Percentiles rank a stretch among this genome's conserved stretches.
Evolutionary conservation across 2,113 vertebrate genomes (phyloP).

Genomic region (Podarcis raffonei): DNA sequence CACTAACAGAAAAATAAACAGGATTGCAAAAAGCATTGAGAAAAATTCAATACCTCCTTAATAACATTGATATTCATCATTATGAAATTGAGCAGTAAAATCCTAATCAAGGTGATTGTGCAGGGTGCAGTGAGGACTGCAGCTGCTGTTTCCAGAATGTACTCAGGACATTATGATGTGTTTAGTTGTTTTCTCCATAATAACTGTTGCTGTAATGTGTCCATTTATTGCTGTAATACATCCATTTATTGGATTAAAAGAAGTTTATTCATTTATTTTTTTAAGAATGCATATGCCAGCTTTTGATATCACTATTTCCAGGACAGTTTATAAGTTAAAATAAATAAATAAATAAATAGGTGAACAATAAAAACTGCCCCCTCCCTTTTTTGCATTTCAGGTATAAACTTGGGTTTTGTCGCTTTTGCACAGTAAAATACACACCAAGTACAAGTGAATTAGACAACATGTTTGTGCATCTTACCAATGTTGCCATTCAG

Average conservation of each 20-base stretch:
- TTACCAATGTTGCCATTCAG: slow-evolving; percentile 98
- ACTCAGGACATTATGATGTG: not conserved
- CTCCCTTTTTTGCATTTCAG: slow-evolving; percentile 69
- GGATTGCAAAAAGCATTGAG: too few relatives aligned
- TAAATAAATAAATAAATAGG: not conserved
- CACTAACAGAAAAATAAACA: too few relatives aligned
- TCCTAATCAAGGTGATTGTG: not conserved
- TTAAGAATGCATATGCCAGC: not conserved
- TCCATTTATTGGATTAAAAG: not conserved
- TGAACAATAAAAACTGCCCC: not conserved
- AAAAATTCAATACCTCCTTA: not conserved
- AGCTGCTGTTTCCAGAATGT: not conserved
- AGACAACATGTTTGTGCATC: slow-evolving; percentile 99
- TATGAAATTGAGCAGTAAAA: not conserved
- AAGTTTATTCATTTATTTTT: not conserved
- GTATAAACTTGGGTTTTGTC: slow-evolving; percentile 96
- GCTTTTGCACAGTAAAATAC: slow-evolving; percentile 98
- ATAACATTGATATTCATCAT: not conserved
- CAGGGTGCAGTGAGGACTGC: too few relatives aligned
- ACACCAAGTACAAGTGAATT: slow-evolving; percentile 95
- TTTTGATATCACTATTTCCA: not conserved
- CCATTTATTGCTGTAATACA: not conserved
- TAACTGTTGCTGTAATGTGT: not conserved
- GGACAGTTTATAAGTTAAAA: not conserved
- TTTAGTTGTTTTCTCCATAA: not conserved